Conservation (phyloP, 2,888 invertebrate genomes). For the Cynaeus angustus region DNA sequence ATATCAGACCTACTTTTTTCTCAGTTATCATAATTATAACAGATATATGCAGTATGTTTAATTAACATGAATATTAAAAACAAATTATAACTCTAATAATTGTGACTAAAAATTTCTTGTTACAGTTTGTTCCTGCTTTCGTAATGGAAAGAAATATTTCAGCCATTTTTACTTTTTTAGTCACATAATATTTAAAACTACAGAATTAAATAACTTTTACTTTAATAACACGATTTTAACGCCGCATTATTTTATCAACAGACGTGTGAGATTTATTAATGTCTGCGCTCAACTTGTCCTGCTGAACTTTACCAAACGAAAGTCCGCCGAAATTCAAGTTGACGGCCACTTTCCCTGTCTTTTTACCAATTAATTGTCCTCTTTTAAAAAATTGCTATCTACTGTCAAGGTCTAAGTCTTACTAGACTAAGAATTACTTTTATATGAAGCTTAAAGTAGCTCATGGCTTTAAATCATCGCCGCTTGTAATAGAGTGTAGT, state of each 20-base stretch:
- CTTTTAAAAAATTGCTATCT: neutral
- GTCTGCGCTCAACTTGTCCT: neutral
- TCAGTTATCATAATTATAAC: no score
- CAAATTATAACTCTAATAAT: no score
- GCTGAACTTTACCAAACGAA: neutral
- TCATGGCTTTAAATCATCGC: constrained; percentile 17
- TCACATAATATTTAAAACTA: no score
- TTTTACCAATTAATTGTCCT: neutral
- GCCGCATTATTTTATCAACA: neutral
- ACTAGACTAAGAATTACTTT: neutral
- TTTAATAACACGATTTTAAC: neutral
- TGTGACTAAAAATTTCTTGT: no score
- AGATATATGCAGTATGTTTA: no score
- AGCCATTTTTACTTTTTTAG: no score
- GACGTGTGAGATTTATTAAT: neutral
- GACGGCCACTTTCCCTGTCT: constrained; percentile 1
- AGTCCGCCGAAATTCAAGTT: constrained; percentile 5
- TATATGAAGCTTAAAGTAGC: constrained; percentile 1
- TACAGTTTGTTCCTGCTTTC: no score
- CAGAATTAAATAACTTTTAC: neutral
- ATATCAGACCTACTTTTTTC: no score
- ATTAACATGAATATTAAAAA: no score
- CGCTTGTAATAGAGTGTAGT: constrained; percentile 10
- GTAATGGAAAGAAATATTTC: no score
- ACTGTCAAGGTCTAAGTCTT: neutral